A percentile compares a stretch with the other conserved stretches of the same genome.
phyloP scores from a whole-genome alignment of 2,113 vertebrate species.

The Microtus montanus region DNA sequence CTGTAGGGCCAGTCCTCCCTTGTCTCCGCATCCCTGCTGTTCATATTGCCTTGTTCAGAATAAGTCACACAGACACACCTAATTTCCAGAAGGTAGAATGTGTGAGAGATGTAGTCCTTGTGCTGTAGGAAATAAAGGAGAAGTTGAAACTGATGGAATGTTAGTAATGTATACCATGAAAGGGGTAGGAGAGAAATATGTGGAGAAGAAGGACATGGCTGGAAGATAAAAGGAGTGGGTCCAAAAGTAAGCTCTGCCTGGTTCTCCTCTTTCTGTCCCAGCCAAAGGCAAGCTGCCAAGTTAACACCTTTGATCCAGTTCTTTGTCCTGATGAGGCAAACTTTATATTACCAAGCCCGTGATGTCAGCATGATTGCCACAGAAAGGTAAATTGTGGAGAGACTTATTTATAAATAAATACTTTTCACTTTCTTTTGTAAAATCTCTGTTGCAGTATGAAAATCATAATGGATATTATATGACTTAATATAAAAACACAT shows the following conservation, averaged over 20 bases:
- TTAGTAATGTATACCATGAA: neutral
- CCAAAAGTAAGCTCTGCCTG: neutral
- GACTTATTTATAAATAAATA: neutral
- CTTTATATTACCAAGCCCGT: neutral
- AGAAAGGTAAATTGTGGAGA: conserved; percentile 16
- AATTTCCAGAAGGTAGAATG: neutral
- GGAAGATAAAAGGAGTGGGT: neutral
- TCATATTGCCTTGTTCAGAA: neutral
- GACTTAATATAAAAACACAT: neutral
- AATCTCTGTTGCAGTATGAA: neutral
- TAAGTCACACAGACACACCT: neutral
- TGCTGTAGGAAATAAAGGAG: neutral
- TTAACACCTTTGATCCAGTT: conserved; percentile 12
- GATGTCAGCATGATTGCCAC: neutral
- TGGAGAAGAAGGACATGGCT: neutral
- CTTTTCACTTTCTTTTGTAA: conserved; percentile 49
- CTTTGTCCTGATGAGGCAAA: neutral
- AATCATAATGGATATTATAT: conserved; percentile 5
- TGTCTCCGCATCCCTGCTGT: neutral
- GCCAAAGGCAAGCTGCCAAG: neutral
- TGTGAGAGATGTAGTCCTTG: neutral
- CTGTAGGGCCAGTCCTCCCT: too few species aligned
- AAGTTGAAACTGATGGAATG: neutral
- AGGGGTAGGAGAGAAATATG: neutral
- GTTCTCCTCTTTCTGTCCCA: neutral